Percentiles rank a stretch among this genome's conserved stretches.
These are phyloP conservation scores for Sebastes cheni DNA, from an alignment of 2,797 vertebrate species.

Conservation along the genomic window DNA sequence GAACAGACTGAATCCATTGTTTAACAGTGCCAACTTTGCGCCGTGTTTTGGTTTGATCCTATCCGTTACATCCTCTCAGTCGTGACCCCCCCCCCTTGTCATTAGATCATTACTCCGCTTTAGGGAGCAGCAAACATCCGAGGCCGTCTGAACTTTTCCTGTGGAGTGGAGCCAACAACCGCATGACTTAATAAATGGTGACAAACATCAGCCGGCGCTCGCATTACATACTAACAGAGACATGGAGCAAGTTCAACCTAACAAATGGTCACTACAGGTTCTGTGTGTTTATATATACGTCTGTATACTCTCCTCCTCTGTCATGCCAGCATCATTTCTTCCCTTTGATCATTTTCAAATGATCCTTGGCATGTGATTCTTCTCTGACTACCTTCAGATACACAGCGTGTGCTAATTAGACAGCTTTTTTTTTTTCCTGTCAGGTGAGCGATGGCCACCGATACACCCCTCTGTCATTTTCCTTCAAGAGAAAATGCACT, in stretches of 20 bases:
- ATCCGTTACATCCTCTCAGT: conserved; percentile 48
- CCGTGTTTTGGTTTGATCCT: conserved; percentile 45
- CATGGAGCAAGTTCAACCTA: conserved; percentile 40
- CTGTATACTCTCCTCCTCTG: not conserved
- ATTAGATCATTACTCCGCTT: conserved; percentile 56
- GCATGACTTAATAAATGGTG: conserved; percentile 68
- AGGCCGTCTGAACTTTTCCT: conserved; percentile 47
- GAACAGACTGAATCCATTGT: conserved; percentile 29
- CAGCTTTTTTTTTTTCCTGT: conserved; percentile 29
- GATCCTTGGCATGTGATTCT: conserved; percentile 34
- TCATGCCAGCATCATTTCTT: conserved; percentile 9
- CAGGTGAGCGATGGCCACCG: conserved; percentile 45
- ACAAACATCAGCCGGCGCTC: conserved; percentile 63
- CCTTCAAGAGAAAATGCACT: conserved; percentile 49
- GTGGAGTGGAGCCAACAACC: conserved; percentile 61
- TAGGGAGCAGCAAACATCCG: conserved; percentile 50
- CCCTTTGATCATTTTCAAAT: conserved; percentile 46
- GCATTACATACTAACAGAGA: conserved; percentile 19
- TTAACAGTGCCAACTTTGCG: conserved; percentile 8
- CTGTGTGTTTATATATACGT: not conserved
- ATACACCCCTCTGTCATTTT: conserved; percentile 55
- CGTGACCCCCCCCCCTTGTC: conserved; percentile 29
- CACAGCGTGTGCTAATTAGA: conserved; percentile 45
- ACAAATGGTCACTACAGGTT: conserved; percentile 37
- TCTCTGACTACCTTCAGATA: conserved; percentile 11